Evolutionary conservation across 2,888 invertebrate genomes (phyloP).

Genomic region (Diachrysia chrysitis): DNA sequence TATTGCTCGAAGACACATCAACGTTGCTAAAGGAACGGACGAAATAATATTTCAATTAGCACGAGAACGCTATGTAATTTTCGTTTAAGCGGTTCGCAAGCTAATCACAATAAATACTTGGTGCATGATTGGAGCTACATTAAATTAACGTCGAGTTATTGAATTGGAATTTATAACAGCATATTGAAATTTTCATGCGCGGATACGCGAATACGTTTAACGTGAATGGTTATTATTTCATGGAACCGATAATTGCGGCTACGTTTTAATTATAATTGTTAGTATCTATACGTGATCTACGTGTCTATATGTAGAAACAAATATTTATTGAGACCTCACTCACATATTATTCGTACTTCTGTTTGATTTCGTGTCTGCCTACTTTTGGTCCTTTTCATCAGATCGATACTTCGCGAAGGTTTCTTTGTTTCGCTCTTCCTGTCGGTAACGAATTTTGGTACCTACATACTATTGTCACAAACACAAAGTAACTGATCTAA

Average conservation of each 20-base stretch:
- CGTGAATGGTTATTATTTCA: not conserved
- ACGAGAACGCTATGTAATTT: conserved; percentile 9
- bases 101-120: conserved; percentile 35
- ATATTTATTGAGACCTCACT: not conserved
- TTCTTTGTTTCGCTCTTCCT: not conserved
- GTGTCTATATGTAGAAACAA: not conserved
- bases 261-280: conserved; percentile 6
- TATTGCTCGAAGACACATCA: conserved; percentile 19
- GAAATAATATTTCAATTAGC: conserved; percentile 5
- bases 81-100: conserved; percentile 20
- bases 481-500: no score
- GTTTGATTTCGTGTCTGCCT: not conserved
- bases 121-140: conserved; percentile 27
- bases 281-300: conserved; percentile 2
- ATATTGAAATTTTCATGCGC: conserved; percentile 12
- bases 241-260: not conserved
- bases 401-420: not conserved
- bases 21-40: not conserved
- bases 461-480: no score
- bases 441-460: no score
- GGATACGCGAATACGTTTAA: not conserved
- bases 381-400: not conserved
- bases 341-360: not conserved
- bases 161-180: conserved; percentile 18
- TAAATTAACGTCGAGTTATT: conserved; percentile 31